Evolutionary conservation across 1,140 invertebrate species (phyloP), one percentile per base, ranked within the genome.

Genomic region (Trichogramma pretiosum): DNA sequence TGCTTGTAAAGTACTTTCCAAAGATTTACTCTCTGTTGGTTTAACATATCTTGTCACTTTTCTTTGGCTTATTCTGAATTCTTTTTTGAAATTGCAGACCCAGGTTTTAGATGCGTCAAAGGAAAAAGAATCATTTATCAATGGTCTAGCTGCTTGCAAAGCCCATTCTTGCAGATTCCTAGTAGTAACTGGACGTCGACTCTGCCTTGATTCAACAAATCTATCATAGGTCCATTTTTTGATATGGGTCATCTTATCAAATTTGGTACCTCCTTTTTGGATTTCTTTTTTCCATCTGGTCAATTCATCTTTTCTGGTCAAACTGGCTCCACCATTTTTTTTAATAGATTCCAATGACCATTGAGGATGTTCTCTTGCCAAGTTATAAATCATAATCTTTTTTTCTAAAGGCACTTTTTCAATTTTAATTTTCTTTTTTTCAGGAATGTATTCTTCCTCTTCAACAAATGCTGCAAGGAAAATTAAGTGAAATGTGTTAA

Each of bases 31-130:
- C 34, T 57, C 54, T 19, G 46, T 48, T 42, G 52, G 22, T 26
- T 50, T 52, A 9, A 58, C 46, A 37, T 42, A 55, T 44, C 43
- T 56, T 8, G 56, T 57, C 10, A 57, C 39, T 53, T 57, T 57
- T 43, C 54, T 23, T 46, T 54, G 52, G 21, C 39, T 30, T 43
- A 59, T 59, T 33, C 22, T 33, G 37, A 54, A 35, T 19, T 17
- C 36, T 24, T 45, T 5, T 41, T 59, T 59, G 22, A 59, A 54
- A n/a, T 47, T 36, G 14, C 21, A 28, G 9, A 46, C 53, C 55
- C 55, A 56, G n/a, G 14, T 5, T 32, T 52, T 19, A 9, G 37
- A 50, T 10, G 49, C 56, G 37, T 44, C 47, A 39, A 56, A 59
- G 14, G 40, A 13, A 23, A 57, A 56, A 37, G 9, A 3, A 9